Evolutionary conservation across 2,797 vertebrate species (phyloP), one percentile per base, ranked within the genome.

Genomic region (Rhabdophis nuchalis): DNA sequence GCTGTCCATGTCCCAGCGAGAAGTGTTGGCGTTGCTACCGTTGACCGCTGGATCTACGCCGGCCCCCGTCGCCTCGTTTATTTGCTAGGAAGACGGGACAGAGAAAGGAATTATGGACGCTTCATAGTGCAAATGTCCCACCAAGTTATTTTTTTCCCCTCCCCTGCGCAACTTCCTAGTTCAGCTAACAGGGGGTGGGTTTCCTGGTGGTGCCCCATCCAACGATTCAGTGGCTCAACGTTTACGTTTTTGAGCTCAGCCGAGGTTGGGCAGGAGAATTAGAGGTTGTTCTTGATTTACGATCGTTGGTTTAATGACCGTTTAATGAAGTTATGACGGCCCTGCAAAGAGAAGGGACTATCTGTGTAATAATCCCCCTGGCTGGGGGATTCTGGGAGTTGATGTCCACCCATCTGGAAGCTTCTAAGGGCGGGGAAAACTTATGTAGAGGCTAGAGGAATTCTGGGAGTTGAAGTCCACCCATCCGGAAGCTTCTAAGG

Each of bases 1-100:
- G 0, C 98, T 98, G 92, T 97, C 96, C 85, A 98, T 93, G 96
- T 99, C 98, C 98, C 99, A 99, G 95, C 97, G 97, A 82, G 96
- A 98, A 95, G 97, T 97, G 94, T 95, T 98, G 95, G 96, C 96
- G 96, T 98, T 98, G 91, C 95, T 92, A 61, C 96, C 32, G 91
- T 98, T 97, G 95, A 85, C 96, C 92, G 91, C 96, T 13, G 98
- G 97, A 93, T 99, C 97, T 20, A 98, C 97, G 13, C 99, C 99
- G 23, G 97, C 97, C 50, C 98, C 97, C 87, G 99, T 96, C 0
- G 98, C 98, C 85, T 97, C 96, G 54, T 97, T 96, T 95, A 99
- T 97, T 29, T 96, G 94, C 98, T 99, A 93, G 68, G 96, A 72
- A 92, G 56, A 93, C 90, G 89, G 89, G 23, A 91, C 29, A 91